Evolutionary conservation across 2,888 invertebrate species (phyloP), one percentile per base, ranked within the genome.

Genomic region (Latrodectus elegans): DNA sequence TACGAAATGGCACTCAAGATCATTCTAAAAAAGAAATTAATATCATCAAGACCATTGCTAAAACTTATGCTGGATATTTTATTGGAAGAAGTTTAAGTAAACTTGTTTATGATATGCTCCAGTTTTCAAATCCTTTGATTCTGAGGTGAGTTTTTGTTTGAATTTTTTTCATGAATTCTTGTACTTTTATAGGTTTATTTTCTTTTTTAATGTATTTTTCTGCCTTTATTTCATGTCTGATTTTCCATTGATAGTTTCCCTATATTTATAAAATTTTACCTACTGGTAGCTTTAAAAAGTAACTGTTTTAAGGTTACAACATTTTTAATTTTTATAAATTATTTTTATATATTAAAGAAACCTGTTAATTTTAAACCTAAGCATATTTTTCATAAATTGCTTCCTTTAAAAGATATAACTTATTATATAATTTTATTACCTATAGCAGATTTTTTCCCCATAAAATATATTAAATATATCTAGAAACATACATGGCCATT

Each of bases 91-190:
- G 92, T 10, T 89, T 91, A 55, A 91, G 91, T 82, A 93, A 93
- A 89, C 89, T 93, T 4, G 64, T 91, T 8, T 91, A 92, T 89
- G 93, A 93, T 90, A 80, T 92, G 38, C 88, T 93, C 15, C 91
- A 92, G 88, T 93, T 93, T 91, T 90, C 92, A 72, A 92, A 91
- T 88, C 93, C 93, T 10, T 90, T 92, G 86, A 90, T 93, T 60
- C 91, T 91, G 22, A 90, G 89, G 90, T 91, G 77, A 75, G 86
- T 17, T 52, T 64, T 72, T 72, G 14, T 70, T 78, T 52, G 14
- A 70, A 51, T 38, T 17, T 12, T 12, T 64, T 64, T 11, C 64
- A n/a, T 64, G 17, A 10, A 15, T 11, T 64, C 64, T 64, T 15
- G 17, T n/a, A 64, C 64, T 9, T 64, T 6, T 6, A 6, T 64